Evolutionary conservation across 2,888 invertebrate genomes (phyloP).

Genomic region (Chalcis sispes): DNA sequence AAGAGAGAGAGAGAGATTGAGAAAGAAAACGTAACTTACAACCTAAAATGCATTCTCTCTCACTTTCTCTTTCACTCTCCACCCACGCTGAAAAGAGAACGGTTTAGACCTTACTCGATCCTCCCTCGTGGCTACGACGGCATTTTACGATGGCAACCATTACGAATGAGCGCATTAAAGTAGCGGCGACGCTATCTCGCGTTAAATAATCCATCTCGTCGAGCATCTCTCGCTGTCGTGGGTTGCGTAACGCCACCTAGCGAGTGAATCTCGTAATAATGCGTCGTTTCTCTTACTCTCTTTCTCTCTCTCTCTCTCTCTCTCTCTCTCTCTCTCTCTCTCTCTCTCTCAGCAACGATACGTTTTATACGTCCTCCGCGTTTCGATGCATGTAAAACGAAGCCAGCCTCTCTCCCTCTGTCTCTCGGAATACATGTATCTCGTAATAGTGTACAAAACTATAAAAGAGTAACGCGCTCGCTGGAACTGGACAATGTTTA

Average conservation of each 20-base stretch:
- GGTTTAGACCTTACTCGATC: conserved; percentile 10
- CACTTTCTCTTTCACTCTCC: too few species aligned
- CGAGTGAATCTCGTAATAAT: conserved; percentile 36
- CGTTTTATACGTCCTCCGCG: conserved; percentile 22
- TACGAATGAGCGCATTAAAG: conserved; percentile 61
- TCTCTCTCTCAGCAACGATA: background rate
- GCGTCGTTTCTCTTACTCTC: too few species aligned
- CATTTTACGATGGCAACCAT: conserved; percentile 61
- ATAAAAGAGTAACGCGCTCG: conserved; percentile 38
- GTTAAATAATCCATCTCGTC: conserved; percentile 71
- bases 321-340: too few species aligned
- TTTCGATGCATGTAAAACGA: conserved; percentile 53
- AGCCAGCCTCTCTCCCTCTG: conserved; percentile 56
- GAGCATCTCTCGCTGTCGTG: conserved; percentile 24
- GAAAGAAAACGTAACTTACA: too few species aligned
- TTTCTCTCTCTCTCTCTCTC: too few species aligned
- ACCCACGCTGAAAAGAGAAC: too few species aligned
- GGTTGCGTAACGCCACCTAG: conserved; percentile 38
- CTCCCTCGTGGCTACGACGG: background rate
- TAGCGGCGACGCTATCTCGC: conserved; percentile 55
- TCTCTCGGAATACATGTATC: conserved; percentile 57
- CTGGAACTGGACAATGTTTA: conserved; percentile 39
- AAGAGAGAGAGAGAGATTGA: too few species aligned
- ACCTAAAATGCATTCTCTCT: too few species aligned
- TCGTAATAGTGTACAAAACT: conserved; percentile 65